Evolutionary conservation across 2,888 invertebrate genomes (phyloP).

Genomic region (Herminia tarsipennalis): DNA sequence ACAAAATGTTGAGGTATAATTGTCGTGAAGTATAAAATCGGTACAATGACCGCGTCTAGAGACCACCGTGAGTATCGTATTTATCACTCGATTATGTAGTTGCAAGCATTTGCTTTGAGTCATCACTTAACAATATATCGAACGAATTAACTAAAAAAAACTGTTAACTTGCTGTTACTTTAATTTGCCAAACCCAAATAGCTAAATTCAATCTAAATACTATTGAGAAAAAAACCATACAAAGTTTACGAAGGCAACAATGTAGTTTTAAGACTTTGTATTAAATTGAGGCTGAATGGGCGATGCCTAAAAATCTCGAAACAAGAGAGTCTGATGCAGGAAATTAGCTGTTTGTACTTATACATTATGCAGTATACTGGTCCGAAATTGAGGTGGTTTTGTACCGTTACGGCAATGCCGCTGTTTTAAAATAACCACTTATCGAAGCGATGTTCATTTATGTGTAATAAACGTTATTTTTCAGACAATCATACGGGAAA

Average conservation of each 20-base stretch:
- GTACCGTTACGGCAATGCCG: conserved; percentile 70
- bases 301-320: conserved; percentile 63
- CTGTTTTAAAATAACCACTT: conserved; percentile 64
- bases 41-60: conserved; percentile 55
- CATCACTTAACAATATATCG: conserved; percentile 33
- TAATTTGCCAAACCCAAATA: conserved; percentile 15
- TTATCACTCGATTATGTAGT: conserved; percentile 46
- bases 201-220: conserved; percentile 1
- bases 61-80: conserved; percentile 46
- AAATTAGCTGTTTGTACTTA: conserved; percentile 72
- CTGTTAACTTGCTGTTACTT: conserved; percentile 20
- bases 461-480: conserved; percentile 51
- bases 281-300: too few relatives aligned
- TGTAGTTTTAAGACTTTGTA: conserved; percentile 3
- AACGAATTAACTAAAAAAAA: conserved; percentile 28
- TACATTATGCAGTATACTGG: conserved; percentile 62
- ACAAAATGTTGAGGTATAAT: too few relatives aligned
- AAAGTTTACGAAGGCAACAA: not conserved
- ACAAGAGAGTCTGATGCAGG: conserved; percentile 60
- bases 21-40: conserved; percentile 49
- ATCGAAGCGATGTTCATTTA: conserved; percentile 57
- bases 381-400: conserved; percentile 66
- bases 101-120: conserved; percentile 33
- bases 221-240: conserved; percentile 5
- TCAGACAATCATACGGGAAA: conserved; percentile 44